Base-by-base conservation (phyloP, 2,888 invertebrate species). In the Psylliodes chrysocephalus region DNA sequence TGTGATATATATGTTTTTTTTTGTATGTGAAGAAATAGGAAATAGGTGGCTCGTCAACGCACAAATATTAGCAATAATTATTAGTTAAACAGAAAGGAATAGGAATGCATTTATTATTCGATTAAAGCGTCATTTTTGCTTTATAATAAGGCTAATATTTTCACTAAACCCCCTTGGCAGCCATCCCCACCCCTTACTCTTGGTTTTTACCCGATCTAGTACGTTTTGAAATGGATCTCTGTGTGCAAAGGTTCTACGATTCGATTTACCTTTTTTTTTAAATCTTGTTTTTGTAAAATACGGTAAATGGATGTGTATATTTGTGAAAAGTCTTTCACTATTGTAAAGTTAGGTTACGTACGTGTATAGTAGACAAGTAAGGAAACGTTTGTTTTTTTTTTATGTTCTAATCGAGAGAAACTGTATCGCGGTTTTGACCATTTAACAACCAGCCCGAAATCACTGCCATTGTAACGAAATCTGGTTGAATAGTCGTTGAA, bases 301-400 rank as follows among this genome's bases (percentile, higher is more conserved):
- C 60, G 68, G 69, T 70, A 65, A 65, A 68, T 67, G 72, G 66
- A 69, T 71, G 71, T 73, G 68, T 69, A 73, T 51, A 68, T 73
- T 76, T 72, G 54, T 25, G 78, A 77, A n/a, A n/a, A 76, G 77
- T 79, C 78, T 78, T 79, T 79, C 78, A 79, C 75, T 75, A 67
- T n/a, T 79, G 79, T 79, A 78, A 73, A 78, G 77, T 77, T 59
- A 77, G 78, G 77, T 72, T 78, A 77, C 77, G 77, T 78, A 49
- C 78, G 76, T 79, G 79, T 80, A 79, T 78, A 78, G 78, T 75
- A 76, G 73, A n/a, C 68, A 72, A n/a, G n/a, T 72, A 72, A 71
- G 71, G 73, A 69, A 67, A 65, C 63, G 38, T 64, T n/a, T n/a
- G n/a, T n/a, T n/a, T n/a, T n/a, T n/a, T n/a, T n/a, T n/a, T n/a